A percentile compares a stretch with the other conserved stretches of the same genome.
phyloP scores from a whole-genome alignment of 2,113 vertebrate genomes.

The Hemiprocne comata region DNA sequence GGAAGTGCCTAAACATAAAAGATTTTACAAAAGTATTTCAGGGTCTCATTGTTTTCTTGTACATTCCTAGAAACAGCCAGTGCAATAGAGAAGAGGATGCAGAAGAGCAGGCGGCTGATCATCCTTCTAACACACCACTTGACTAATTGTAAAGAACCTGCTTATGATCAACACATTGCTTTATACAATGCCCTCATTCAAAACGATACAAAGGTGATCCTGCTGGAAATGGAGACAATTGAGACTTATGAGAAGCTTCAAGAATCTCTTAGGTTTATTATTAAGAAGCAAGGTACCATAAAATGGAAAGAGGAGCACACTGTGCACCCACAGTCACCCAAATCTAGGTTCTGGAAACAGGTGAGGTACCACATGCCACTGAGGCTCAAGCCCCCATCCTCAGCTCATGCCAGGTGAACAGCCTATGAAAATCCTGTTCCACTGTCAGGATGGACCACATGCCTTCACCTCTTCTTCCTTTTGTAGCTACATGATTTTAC shows the following conservation, averaged over 20 bases:
- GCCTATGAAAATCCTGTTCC: not conserved
- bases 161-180: conserved; percentile 74
- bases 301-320: conserved; percentile 68
- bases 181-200: conserved; percentile 74
- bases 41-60: not conserved
- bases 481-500: not conserved
- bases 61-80: conserved; percentile 51
- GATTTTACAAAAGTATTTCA: not conserved
- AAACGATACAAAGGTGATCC: conserved; percentile 68
- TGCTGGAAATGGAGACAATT: conserved; percentile 72
- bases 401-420: not conserved
- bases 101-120: conserved; percentile 72
- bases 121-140: conserved; percentile 64
- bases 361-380: conserved; percentile 77
- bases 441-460: not conserved
- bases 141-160: conserved; percentile 19
- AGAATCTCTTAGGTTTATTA: conserved; percentile 73
- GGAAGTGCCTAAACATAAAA: not conserved
- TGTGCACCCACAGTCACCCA: conserved; percentile 15
- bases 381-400: not conserved
- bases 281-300: conserved; percentile 74
- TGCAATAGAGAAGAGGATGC: conserved; percentile 66
- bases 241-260: conserved; percentile 13
- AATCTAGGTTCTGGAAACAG: conserved; percentile 78
- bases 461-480: not conserved